These are phyloP conservation scores for Microcebus tavaratra DNA, from an alignment of 2,113 vertebrate genomes.

Conservation along the genomic window DNA sequence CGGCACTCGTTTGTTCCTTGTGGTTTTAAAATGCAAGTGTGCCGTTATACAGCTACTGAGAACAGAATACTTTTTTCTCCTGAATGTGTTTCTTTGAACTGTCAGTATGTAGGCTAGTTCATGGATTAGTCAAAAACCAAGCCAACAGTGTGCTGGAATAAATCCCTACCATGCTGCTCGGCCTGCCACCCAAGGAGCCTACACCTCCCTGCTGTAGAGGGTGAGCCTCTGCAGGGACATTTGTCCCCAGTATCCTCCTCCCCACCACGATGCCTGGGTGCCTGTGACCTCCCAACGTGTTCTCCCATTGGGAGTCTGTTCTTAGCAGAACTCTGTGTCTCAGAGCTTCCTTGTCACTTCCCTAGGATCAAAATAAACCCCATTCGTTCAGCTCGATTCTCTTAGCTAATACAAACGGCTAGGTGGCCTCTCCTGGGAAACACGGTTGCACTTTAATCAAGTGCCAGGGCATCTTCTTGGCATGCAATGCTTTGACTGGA, in stretches of 20 bases:
- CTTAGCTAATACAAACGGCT: neutral
- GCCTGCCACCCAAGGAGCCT: constrained; percentile 57
- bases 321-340: constrained; percentile 11
- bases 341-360: constrained; percentile 48
- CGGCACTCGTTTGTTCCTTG: constrained; percentile 28
- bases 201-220: constrained; percentile 30
- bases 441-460: neutral
- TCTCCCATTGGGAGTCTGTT: constrained; percentile 32
- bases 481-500: neutral
- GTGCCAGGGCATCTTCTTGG: neutral
- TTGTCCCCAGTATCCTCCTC: constrained; percentile 39
- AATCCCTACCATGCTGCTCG: neutral
- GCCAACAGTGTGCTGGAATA: constrained; percentile 40
- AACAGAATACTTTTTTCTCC: neutral
- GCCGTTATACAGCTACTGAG: constrained; percentile 9
- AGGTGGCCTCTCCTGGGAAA: neutral
- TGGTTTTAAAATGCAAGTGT: constrained; percentile 51
- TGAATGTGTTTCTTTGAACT: constrained; percentile 53
- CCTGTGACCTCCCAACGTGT: constrained; percentile 57
- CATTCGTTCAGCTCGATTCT: constrained; percentile 24
- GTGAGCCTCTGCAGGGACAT: neutral
- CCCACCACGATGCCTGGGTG: constrained; percentile 21
- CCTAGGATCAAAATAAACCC: constrained; percentile 47
- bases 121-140: neutral
- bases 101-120: constrained; percentile 36